Evolutionary conservation across 2,113 vertebrate genomes (phyloP), one percentile per base, ranked within the genome.

Genomic region (Odocoileus hemionus): DNA sequence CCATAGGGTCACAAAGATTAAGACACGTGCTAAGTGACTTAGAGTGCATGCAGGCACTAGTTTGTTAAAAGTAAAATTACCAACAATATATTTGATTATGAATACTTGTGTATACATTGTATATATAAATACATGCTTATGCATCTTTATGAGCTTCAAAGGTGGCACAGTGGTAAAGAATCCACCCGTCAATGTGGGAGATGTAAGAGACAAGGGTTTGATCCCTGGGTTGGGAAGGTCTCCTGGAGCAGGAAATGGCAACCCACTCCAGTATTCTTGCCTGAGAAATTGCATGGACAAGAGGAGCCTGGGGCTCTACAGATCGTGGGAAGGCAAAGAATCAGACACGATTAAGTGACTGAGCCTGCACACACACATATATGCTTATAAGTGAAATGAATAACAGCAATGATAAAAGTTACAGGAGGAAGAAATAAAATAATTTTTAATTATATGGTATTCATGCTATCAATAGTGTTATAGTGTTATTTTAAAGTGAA

Each of bases 281-380:
- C 64, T 70, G 64, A n/a, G 36, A 36, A 19, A 70, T 11, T 0
- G 1, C 64, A 36, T 70, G 64, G 17, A 21, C 17, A 36, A 70
- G n/a, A 36, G 64, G 64, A 70, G 4, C 64, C n/a, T 70, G 9
- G 17, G 33, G n/a, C 17, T n/a, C 64, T 70, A 36, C n/a, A 70
- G 64, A 21, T 36, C 17, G 36, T 5, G 4, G 8, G n/a, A 70
- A 36, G 64, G 64, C 64, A 70, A 70, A 70, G 64, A 23, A 5
- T 36, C n/a, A 67, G 19, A 70, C 0, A 0, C 0, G 2, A 70
- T n/a, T 36, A 70, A 70, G n/a, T 70, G 9, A 70, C 9, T 70
- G 17, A 70, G 64, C 17, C 19, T 21, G 64, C n/a, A 21, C 64
- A 70, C n/a, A 67, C n/a, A 70, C 23, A 45, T 15, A 80, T 50